phyloP scores from a whole-genome alignment of 2,113 vertebrate species.

The Steatornis caripensis region DNA sequence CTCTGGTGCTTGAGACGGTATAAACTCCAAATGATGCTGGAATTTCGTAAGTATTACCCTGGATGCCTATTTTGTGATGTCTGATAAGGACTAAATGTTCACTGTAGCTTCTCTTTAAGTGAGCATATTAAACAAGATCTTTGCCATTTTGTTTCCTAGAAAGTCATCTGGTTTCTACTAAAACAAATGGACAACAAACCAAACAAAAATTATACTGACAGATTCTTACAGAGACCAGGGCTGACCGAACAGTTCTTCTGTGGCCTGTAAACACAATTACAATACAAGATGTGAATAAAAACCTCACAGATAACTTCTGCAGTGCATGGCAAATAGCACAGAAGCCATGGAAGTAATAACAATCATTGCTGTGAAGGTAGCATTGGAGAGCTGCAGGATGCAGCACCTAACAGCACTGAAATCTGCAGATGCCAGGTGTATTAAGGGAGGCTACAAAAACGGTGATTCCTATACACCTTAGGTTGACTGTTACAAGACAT shows the following conservation, averaged over 20 bases:
- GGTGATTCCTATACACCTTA: fast-evolving
- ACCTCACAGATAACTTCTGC: neutral
- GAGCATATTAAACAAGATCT: neutral
- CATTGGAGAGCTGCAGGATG: neutral
- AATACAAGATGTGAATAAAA: neutral
- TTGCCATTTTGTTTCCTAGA: neutral
- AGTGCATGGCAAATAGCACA: neutral
- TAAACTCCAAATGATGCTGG: neutral
- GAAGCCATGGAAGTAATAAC: neutral
- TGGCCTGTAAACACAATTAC: neutral
- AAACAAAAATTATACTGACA: neutral
- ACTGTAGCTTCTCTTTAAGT: neutral
- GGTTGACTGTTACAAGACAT: neutral
- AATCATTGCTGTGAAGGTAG: neutral
- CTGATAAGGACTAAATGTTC: neutral
- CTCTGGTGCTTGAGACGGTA: neutral
- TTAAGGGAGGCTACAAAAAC: neutral
- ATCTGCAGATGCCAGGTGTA: neutral
- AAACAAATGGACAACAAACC: neutral
- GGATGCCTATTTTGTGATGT: neutral
- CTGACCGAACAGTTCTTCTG: neutral
- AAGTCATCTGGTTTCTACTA: neutral
- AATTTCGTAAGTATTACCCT: neutral
- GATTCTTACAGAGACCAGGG: neutral
- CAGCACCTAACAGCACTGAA: neutral